Percentiles rank a stretch among this genome's conserved stretches.
phyloP scores from a whole-genome alignment of 92 coral and sea anemone genomes.

The Zoanthus sociatus region DNA sequence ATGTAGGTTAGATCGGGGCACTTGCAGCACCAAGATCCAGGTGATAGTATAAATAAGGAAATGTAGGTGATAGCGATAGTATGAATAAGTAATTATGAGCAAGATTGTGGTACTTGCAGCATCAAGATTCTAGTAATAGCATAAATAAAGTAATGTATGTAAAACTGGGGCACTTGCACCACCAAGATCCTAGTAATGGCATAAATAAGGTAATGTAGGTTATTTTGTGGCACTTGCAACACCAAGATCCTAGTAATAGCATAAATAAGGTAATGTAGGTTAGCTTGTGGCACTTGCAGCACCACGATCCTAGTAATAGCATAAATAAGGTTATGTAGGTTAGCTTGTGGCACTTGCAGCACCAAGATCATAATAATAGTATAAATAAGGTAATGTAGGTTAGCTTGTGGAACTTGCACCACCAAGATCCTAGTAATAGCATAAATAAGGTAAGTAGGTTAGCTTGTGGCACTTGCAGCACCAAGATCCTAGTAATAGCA shows the following conservation, averaged over 20 bases:
- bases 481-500: constrained; percentile 81
- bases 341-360: no score
- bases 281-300: no score
- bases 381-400: constrained; percentile 58
- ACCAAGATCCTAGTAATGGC: constrained; percentile 74
- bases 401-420: constrained; percentile 86
- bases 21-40: constrained; percentile 96
- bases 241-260: no score
- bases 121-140: constrained; percentile 79
- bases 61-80: not conserved
- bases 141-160: not conserved
- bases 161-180: no score
- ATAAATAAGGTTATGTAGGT: no score
- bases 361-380: constrained; percentile 57
- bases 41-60: not conserved
- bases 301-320: no score
- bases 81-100: constrained; percentile 16
- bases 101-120: constrained; percentile 87
- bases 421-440: constrained; percentile 80
- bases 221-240: constrained; percentile 86
- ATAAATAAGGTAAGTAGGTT: constrained; percentile 58
- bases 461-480: constrained; percentile 82
- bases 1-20: constrained; percentile 51
- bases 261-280: no score
- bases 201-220: not conserved